A percentile compares a stretch with the other conserved stretches of the same genome.
phyloP scores from a whole-genome alignment of 2,888 invertebrate species.

The Mermis nigrescens region DNA sequence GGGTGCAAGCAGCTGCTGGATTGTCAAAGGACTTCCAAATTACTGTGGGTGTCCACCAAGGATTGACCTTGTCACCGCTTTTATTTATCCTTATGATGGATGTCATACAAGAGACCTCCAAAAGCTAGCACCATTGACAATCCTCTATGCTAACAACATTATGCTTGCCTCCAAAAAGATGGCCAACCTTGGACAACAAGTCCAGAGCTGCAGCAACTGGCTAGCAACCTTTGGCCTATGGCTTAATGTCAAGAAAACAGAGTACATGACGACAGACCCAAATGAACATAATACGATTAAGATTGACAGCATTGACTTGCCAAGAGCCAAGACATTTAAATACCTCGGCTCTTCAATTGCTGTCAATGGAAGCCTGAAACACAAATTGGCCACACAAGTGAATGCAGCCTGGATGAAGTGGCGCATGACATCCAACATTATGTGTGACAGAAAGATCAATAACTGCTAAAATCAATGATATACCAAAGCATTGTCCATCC shows the following conservation, averaged over 20 bases:
- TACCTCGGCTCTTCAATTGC: background rate
- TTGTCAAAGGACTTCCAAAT: too few relatives aligned
- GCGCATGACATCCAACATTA: too few relatives aligned
- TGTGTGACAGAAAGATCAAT: too few relatives aligned
- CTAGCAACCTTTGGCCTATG: background rate
- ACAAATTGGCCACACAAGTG: too few relatives aligned
- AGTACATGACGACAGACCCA: background rate
- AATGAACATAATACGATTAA: background rate
- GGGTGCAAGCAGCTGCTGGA: too few relatives aligned
- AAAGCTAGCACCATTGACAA: background rate
- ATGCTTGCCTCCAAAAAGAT: background rate
- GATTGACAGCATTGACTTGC: background rate
- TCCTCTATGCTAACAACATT: background rate
- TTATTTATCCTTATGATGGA: background rate
- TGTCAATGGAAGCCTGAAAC: too few relatives aligned
- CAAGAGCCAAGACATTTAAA: background rate
- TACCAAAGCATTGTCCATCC: too few relatives aligned
- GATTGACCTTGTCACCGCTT: background rate
- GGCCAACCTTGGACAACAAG: background rate
- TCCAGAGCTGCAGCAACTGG: background rate
- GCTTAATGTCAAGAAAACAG: background rate
- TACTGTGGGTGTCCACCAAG: too few relatives aligned
- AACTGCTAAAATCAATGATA: too few relatives aligned
- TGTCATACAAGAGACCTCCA: background rate
- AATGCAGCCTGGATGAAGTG: too few relatives aligned